A percentile compares a stretch with the other conserved stretches of the same genome.
phyloP scores from a whole-genome alignment of 1,140 invertebrate genomes.

The Coptotermes formosanus region DNA sequence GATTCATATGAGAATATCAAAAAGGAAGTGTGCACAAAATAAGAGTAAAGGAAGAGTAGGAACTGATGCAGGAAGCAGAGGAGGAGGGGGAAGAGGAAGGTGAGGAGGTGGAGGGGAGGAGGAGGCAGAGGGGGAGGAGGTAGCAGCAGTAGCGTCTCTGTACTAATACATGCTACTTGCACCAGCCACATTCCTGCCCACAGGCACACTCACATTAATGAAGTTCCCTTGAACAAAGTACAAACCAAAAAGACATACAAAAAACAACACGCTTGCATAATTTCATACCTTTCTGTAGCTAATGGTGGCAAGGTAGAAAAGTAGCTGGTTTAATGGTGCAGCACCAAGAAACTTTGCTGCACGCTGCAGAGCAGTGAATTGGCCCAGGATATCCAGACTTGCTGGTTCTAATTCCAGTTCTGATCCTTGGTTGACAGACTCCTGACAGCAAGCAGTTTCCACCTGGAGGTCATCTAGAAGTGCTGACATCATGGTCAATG shows the following conservation, averaged over 20 bases:
- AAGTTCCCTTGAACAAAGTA: neutral
- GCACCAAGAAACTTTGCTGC: conserved; percentile 49
- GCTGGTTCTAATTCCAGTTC: conserved; percentile 52
- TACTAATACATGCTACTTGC: too few species aligned
- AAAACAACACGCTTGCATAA: neutral
- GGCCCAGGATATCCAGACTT: conserved; percentile 57
- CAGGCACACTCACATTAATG: too few species aligned
- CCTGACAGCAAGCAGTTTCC: conserved; percentile 57
- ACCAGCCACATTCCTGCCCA: too few species aligned
- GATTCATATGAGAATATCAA: too few species aligned
- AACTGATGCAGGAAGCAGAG: too few species aligned
- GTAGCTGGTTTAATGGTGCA: conserved; percentile 68
- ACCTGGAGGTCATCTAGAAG: conserved; percentile 68
- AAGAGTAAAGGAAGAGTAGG: too few species aligned
- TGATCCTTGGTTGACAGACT: conserved; percentile 44
- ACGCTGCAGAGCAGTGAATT: conserved; percentile 65
- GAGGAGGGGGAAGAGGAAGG: too few species aligned
- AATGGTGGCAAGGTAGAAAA: conserved; percentile 84
- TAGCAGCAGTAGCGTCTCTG: too few species aligned
- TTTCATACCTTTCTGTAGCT: conserved; percentile 75
- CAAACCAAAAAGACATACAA: neutral
- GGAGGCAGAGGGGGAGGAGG: too few species aligned
- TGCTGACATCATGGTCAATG: conserved; percentile 62
- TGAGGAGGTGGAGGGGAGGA: too few species aligned
- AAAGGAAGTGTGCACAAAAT: too few species aligned